Evolutionary conservation across 2,113 vertebrate genomes (phyloP), one percentile per base, ranked within the genome.

Genomic region (Anhinga rufa): DNA sequence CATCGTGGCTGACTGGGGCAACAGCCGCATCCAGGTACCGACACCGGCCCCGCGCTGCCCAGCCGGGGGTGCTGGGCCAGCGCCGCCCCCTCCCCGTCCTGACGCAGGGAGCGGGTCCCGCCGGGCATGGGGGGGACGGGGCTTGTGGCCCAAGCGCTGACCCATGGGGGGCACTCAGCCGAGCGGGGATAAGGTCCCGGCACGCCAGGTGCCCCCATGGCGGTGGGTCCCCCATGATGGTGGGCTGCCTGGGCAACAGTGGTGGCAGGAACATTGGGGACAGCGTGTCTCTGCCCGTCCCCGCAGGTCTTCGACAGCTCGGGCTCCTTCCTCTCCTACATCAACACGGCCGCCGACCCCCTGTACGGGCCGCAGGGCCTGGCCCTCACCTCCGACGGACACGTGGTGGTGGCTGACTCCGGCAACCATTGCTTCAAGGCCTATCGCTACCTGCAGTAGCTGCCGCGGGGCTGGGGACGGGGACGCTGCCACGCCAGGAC

Each of bases 351-450:
- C 11, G 99, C 99, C 0, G 99, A 99, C 97, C 99, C 99, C 1
- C 98, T 99, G 42, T 99, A 99, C 0, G 99, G 99, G 17, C 99
- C 99, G 0, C 99, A 99, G 97, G 99, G 99, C 82, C 96, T 99
- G 98, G 99, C 99, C 24, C 99, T 99, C 91, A 99, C 99, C 36
- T 99, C 99, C 0, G 99, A 99, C 5, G 99, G 99, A 52, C 99
- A 99, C 10, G 99, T 99, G 81, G 99, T 99, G 2, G 99, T 99
- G 96, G 99, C 99, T 0, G 99, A 99, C 95, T 99, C 99, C 6
- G 99, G 99, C 91, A 99, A 99, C 98, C 99, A 99, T 98, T 99
- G 99, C 96, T 99, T 99, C 97, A 99, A 99, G 97, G 99, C 99
- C 61, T 99, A 99, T 97, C 99, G 99, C 82, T 99, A 99, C 98